Evolutionary conservation across 2,888 invertebrate species (phyloP), one percentile per base, ranked within the genome.

Genomic region (Hypolimnas misippus): DNA sequence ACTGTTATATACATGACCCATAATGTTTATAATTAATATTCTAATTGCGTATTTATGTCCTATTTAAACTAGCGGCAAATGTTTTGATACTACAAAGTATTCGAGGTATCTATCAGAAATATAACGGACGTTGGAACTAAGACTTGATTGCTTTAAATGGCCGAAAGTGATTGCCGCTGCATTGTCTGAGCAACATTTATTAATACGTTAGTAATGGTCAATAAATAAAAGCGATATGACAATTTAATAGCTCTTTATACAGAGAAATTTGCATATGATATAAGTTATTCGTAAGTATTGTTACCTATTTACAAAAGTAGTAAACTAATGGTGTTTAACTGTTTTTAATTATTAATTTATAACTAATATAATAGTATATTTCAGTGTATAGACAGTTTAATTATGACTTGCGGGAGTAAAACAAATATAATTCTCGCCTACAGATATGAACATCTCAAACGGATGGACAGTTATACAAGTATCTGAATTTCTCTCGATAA

Each of bases 201-300:
- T 76, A 67, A 68, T 57, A 71, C 69, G 70, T 77, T 79, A 76
- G 75, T 74, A 74, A 76, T 73, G 70, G 70, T 67, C 69, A 75
- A 76, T 78, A 78, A 77, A 76, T 72, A 73, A 65, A 66, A 62
- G 55, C 70, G 70, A 64, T 70, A 73, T 73, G 71, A 74, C 73
- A 73, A 74, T 76, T 67, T 73, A 72, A 71, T 71, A 74, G 74
- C 74, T 75, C 74, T 77, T 71, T 75, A 70, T 69, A 66, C 70
- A 74, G 68, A 66, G 63, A 64, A 60, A 64, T 53, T 40, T 10
- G 29, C 42, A 42, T 16, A 42, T 29, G 38, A 40, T 8, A 40
- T 21, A 40, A 21, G 16, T 38, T 42, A 42, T 54, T 54, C n/a
- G 49, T 49, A 49, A 29, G 7, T 29, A 16, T 44, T 17, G 16